Percentiles rank a stretch among this genome's conserved stretches.
phyloP scores from a whole-genome alignment of 2,113 vertebrate species.

The Mugil cephalus region DNA sequence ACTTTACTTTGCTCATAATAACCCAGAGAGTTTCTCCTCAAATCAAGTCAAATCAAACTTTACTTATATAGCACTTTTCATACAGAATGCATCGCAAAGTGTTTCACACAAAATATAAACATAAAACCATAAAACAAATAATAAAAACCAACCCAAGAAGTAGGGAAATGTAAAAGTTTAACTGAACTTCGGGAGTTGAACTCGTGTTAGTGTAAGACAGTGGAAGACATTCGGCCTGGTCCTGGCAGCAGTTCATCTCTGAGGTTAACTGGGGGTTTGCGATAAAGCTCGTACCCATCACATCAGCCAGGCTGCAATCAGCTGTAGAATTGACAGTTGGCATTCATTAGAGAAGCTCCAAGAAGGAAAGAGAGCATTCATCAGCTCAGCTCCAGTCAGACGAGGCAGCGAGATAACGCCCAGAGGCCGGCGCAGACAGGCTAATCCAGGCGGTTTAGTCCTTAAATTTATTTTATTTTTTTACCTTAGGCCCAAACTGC shows the following conservation, averaged over 20 bases:
- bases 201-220: neutral
- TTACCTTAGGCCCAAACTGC: conserved; percentile 11
- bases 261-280: conserved; percentile 38
- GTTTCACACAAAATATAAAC: no score
- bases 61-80: no score
- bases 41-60: no score
- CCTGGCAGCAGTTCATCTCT: conserved; percentile 39
- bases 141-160: no score
- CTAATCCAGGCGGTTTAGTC: conserved; percentile 55
- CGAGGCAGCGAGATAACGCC: conserved; percentile 29
- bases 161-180: no score
- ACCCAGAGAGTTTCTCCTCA: conserved; percentile 5
- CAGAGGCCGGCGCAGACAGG: conserved; percentile 15
- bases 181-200: neutral
- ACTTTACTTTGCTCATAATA: neutral
- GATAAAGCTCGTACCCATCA: conserved; percentile 36
- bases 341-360: conserved; percentile 30
- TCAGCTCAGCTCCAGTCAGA: conserved; percentile 35
- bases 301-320: conserved; percentile 31
- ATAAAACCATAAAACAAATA: no score
- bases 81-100: no score
- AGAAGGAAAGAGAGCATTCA: conserved; percentile 14
- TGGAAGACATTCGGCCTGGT: neutral
- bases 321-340: conserved; percentile 41
- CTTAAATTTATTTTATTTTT: no score